These are phyloP conservation scores for Camptogramma bilineatum DNA, from an alignment of 2,888 invertebrate genomes.

Conservation along the genomic window DNA sequence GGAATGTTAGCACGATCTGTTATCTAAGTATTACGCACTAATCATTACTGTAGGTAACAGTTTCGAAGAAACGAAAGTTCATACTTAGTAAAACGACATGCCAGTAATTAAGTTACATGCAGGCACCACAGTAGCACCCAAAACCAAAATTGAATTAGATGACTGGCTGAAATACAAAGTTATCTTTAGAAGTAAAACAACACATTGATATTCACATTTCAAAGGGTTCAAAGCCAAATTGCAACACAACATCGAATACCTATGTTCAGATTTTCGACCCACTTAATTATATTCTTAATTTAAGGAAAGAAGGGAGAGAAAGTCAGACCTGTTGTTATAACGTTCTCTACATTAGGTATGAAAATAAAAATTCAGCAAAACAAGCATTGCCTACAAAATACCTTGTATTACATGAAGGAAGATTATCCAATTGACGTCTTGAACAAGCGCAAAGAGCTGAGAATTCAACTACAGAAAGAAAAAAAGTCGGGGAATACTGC, in stretches of 20 bases:
- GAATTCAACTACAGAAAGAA: no score
- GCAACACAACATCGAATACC: constrained; percentile 24
- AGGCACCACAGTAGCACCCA: neutral
- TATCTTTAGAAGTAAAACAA: neutral
- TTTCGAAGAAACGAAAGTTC: constrained; percentile 4
- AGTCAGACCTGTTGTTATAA: no score
- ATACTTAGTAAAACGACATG: neutral
- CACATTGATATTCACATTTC: neutral
- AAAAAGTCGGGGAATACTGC: no score
- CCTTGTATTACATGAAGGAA: no score
- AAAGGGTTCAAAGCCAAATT: constrained; percentile 40
- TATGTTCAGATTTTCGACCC: constrained; percentile 7
- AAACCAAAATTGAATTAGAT: neutral
- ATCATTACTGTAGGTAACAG: constrained; percentile 34
- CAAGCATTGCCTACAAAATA: no score
- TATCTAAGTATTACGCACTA: constrained; percentile 36
- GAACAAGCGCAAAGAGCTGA: no score
- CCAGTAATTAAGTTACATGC: neutral
- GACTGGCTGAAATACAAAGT: neutral
- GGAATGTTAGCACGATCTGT: constrained; percentile 30
- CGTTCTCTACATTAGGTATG: no score
- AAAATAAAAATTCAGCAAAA: no score
- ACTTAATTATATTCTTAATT: constrained; percentile 10
- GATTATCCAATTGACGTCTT: no score
- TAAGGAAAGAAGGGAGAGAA: no score